A percentile compares a stretch with the other conserved stretches of the same genome.
Conservation (phyloP, 2,888 invertebrate genomes). For the Tinea semifulvella region DNA sequence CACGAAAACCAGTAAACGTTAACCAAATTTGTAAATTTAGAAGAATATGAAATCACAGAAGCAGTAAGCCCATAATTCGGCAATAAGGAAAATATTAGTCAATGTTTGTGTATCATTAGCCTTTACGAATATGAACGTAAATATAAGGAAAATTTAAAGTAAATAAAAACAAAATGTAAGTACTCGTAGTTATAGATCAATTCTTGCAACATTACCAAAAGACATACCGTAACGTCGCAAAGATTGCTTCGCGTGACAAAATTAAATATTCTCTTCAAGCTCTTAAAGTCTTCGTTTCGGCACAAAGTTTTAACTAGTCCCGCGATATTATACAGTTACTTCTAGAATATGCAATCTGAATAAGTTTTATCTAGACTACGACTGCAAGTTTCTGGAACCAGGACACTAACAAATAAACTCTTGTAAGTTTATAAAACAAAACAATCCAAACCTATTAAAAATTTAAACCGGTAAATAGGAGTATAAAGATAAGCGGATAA, state of each 20-base stretch:
- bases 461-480: constrained; percentile 10
- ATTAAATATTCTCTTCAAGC: constrained; percentile 11
- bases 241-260: constrained; percentile 6
- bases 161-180: neutral
- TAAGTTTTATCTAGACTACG: constrained; percentile 1
- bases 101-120: neutral
- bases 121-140: neutral
- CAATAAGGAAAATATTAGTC: too few relatives aligned
- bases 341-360: neutral
- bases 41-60: too few relatives aligned
- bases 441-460: too few relatives aligned
- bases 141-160: too few relatives aligned
- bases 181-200: neutral
- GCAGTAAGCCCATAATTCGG: too few relatives aligned
- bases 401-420: too few relatives aligned
- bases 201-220: constrained; percentile 2
- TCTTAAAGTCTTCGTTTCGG: constrained; percentile 7
- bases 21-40: too few relatives aligned
- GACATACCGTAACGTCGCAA: constrained; percentile 1
- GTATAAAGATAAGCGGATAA: constrained; percentile 28
- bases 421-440: too few relatives aligned
- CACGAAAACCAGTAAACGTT: too few relatives aligned
- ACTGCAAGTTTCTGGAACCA: constrained; percentile 2
- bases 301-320: constrained; percentile 8
- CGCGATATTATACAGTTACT: constrained; percentile 5